Conservation (phyloP, 2,113 vertebrate species). For the Desmodus rotundus region DNA sequence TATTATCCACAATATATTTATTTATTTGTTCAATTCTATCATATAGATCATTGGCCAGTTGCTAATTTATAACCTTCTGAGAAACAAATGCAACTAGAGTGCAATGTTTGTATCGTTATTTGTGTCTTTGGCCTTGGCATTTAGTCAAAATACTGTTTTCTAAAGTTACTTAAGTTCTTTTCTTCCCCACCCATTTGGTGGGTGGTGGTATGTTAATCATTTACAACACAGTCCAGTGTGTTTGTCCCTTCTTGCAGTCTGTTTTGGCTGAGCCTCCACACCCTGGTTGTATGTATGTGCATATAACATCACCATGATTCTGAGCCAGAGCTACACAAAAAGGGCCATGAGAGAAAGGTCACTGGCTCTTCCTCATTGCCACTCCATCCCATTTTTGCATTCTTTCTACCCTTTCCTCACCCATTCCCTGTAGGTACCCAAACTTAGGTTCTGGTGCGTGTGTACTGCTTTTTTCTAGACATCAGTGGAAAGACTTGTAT, state of each 20-base stretch:
- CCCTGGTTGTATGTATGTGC: accelerated
- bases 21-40: not conserved
- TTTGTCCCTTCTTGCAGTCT: not conserved
- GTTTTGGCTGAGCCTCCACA: not conserved
- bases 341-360: not conserved
- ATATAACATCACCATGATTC: not conserved
- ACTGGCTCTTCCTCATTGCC: no score
- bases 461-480: not conserved
- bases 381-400: accelerated
- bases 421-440: not conserved
- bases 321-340: not conserved
- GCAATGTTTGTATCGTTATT: not conserved
- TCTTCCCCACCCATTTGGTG: no score
- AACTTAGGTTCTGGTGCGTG: not conserved
- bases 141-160: not conserved
- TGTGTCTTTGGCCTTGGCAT: not conserved
- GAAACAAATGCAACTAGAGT: not conserved
- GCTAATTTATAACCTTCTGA: not conserved
- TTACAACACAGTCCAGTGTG: not conserved
- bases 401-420: not conserved
- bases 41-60: not conserved
- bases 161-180: not conserved
- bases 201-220: not conserved
- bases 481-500: not conserved
- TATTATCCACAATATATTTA: not conserved